phyloP scores from a whole-genome alignment of 2,113 vertebrate genomes.

The Baryphthengus martii region DNA sequence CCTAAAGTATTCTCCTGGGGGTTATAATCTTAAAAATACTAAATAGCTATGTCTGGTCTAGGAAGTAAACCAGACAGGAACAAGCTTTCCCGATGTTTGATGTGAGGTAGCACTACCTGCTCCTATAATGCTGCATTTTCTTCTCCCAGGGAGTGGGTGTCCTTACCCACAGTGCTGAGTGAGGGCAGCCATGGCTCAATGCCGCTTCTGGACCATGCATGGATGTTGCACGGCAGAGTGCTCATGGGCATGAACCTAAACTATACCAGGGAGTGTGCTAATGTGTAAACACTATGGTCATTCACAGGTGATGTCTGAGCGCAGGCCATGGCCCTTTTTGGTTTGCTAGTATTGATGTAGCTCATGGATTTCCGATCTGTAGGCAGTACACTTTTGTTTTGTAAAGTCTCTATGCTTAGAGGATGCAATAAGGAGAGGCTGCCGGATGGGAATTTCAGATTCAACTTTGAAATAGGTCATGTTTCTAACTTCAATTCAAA shows the following conservation, averaged over 20 bases:
- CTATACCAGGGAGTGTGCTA: no score
- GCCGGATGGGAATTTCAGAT: neutral
- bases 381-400: neutral
- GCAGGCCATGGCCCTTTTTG: neutral
- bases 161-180: rapidly evolving
- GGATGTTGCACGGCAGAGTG: rapidly evolving
- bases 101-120: neutral
- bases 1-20: neutral
- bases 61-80: neutral
- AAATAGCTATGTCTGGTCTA: neutral
- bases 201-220: neutral
- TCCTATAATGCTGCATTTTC: neutral
- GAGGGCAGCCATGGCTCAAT: neutral
- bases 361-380: neutral
- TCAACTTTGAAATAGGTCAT: neutral
- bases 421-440: neutral
- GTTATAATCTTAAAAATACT: neutral
- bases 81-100: neutral
- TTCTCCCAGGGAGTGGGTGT: rapidly evolving
- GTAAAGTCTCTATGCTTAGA: neutral
- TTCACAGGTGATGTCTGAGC: neutral
- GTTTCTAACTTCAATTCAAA: neutral
- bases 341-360: neutral
- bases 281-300: neutral
- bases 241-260: neutral